These are phyloP conservation scores for Trichogramma evanescens DNA, from an alignment of 2,888 invertebrate species.

Conservation along the genomic window DNA sequence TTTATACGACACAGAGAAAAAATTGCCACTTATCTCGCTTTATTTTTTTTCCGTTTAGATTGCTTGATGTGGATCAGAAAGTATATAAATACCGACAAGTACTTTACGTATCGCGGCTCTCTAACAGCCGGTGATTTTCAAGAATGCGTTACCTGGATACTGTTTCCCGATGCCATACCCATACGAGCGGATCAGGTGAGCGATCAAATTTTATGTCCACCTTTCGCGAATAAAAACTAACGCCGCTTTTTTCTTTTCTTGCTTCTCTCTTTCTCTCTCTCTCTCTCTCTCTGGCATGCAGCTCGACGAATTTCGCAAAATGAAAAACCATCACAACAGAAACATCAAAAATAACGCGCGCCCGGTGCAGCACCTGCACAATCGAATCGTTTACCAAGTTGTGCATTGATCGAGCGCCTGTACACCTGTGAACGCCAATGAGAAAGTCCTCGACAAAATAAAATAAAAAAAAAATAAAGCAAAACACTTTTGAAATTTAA, in stretches of 20 bases:
- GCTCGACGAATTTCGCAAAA: conserved; percentile 32
- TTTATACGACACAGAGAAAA: not conserved
- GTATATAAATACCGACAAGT: conserved; percentile 27
- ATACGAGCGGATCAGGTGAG: conserved; percentile 31
- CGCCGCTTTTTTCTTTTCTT: not conserved
- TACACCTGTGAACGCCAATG: no score
- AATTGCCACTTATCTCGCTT: not conserved
- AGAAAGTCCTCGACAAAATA: not conserved
- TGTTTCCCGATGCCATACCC: conserved; percentile 32
- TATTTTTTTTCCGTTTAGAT: conserved; percentile 24
- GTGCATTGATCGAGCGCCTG: not conserved
- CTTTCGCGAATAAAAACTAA: not conserved
- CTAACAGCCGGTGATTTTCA: conserved; percentile 22
- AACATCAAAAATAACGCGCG: conserved; percentile 27
- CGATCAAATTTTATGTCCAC: not conserved
- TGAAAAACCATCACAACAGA: conserved; percentile 23
- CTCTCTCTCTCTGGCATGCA: conserved; percentile 9
- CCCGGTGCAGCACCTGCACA: conserved; percentile 22
- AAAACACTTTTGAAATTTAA: not conserved
- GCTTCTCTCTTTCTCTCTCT: no score
- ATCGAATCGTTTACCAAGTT: conserved; percentile 29
- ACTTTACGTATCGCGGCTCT: conserved; percentile 36
- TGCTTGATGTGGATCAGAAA: conserved; percentile 34
- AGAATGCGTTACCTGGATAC: conserved; percentile 34
- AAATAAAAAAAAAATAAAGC: conserved; percentile 2